Base-by-base conservation (phyloP, 2,113 vertebrate species). In the Mungos mungo region DNA sequence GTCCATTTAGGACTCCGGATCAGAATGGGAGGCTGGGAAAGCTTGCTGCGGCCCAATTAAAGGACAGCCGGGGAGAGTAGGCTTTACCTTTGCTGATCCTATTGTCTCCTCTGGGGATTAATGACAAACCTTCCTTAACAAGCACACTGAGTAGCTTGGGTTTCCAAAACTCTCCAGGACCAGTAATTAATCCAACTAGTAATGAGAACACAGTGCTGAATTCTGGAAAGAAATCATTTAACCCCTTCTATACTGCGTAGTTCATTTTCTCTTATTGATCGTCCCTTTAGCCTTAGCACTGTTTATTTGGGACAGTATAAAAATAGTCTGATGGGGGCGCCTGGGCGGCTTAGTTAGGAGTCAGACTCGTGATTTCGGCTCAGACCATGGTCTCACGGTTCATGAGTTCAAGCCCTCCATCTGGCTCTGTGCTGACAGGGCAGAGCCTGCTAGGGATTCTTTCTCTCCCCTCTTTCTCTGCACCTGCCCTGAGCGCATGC, bases 121-220 rank as follows among this genome's bases (percentile, higher is more conserved):
- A 96, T 98, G 98, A 85, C 95, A 96, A 97, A 95, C 97, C 98
- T 98, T 98, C 97, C 97, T 96, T 98, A 99, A 99, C 96, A 96
- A 99, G 98, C 86, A 95, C 97, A 97, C 80, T 33, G 98, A 97
- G 98, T 76, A 93, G 98, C 98, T 98, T 97, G 98, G 98, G 98
- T 98, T 97, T 98, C 98, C 98, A 98, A 98, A 93, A 97, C 99
- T 99, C 98, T 98, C 97, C 74, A 80, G 98, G 97, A 98, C 97
- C 98, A 98, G 98, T 99, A 99, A 99, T 99, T 99, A 99, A 98
- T 98, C 99, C 99, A 99, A 97, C 99, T 99, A 99, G 98, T 99
- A 98, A 95, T 94, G 60, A 97, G 97, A 96, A 77, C 69, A 2
- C 23, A 11, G 54, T 60, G 89, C 92, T 93, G 93, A 90, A 52